These are phyloP conservation scores for Alectoris magna DNA, from an alignment of 2,797 vertebrate species.

Conservation along the genomic window DNA sequence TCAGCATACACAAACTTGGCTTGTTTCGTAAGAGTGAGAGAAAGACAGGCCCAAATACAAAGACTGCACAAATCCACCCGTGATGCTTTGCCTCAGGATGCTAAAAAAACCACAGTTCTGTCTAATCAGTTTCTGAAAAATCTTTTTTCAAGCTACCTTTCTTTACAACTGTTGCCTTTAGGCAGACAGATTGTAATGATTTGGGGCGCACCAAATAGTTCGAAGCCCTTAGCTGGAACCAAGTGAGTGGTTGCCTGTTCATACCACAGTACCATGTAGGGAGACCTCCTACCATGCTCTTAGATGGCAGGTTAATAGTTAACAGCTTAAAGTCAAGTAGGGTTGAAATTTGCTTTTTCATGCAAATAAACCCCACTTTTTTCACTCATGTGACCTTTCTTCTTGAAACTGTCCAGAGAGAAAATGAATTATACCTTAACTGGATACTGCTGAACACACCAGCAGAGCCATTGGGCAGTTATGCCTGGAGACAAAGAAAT, in stretches of 20 bases:
- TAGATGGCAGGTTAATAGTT: neutral
- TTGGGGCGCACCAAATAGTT: neutral
- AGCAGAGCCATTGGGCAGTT: neutral
- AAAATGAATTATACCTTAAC: neutral
- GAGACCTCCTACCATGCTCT: neutral
- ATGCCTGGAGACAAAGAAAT: neutral
- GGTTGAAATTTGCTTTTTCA: slow-evolving; percentile 16
- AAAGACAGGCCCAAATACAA: neutral
- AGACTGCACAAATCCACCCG: neutral
- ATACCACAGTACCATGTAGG: fast-evolving
- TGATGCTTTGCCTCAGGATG: neutral
- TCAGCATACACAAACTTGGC: neutral
- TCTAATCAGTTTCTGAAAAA: neutral
- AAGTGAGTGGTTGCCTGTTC: neutral
- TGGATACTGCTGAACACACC: neutral
- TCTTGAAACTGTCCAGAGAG: neutral
- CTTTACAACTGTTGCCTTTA: neutral
- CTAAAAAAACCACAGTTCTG: neutral
- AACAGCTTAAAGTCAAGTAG: neutral
- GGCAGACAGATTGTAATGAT: neutral
- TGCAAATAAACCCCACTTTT: slow-evolving; percentile 13
- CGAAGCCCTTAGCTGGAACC: neutral
- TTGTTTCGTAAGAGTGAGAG: neutral
- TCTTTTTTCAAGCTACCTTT: neutral
- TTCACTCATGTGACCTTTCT: neutral